These are phyloP conservation scores for Noctua janthina DNA, from an alignment of 2,888 invertebrate species.

Conservation along the genomic window DNA sequence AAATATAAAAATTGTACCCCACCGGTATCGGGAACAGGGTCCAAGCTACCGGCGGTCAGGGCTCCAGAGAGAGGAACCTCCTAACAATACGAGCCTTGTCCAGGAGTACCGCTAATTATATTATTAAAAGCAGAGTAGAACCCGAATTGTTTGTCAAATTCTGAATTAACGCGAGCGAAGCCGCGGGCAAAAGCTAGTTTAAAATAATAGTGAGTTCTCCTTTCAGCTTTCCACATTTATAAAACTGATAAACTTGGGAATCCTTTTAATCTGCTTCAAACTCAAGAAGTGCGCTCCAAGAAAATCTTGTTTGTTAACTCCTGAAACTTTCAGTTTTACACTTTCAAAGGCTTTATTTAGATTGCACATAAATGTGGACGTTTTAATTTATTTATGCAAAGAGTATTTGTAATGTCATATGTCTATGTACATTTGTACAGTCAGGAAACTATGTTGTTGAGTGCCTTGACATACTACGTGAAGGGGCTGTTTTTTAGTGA, in stretches of 20 bases:
- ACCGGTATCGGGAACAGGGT: no score
- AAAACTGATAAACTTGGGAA: conserved; percentile 30
- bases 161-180: no score
- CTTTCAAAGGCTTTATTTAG: conserved; percentile 30
- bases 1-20: no score
- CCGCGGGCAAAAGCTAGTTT: background rate
- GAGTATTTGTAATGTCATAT: background rate
- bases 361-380: background rate
- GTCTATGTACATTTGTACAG: background rate
- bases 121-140: no score
- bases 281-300: conserved; percentile 15
- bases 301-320: conserved; percentile 39
- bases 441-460: background rate
- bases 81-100: no score
- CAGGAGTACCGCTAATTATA: no score
- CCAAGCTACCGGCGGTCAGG: no score
- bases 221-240: conserved; percentile 7
- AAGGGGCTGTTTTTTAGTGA: background rate
- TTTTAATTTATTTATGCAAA: background rate
- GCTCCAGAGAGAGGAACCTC: no score
- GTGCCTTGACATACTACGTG: background rate
- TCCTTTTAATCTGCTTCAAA: conserved; percentile 36
- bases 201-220: background rate
- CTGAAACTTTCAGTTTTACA: conserved; percentile 34
- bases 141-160: no score